Evolutionary conservation across 2,797 vertebrate species (phyloP).

Genomic region (Nyctalus aviator): DNA sequence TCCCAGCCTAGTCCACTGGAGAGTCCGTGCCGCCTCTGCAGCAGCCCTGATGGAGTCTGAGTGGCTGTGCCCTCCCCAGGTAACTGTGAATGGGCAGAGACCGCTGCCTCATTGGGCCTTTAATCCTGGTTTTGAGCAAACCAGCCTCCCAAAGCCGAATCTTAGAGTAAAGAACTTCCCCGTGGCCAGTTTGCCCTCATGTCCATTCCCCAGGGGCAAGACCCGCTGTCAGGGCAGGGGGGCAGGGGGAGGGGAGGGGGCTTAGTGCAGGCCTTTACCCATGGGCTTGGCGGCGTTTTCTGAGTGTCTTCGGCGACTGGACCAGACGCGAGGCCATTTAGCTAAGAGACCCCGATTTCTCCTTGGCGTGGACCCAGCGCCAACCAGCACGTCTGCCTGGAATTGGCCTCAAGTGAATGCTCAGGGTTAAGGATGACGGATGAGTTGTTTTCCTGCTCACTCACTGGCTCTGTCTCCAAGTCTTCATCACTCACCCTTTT

Average conservation of each 20-base stretch:
- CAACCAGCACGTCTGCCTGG: constrained; percentile 39
- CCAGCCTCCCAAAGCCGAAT: not conserved
- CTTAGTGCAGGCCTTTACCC: not conserved
- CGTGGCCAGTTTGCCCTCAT: fast-evolving
- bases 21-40: not conserved
- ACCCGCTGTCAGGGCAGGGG: not conserved
- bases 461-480: not conserved
- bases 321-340: not conserved
- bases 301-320: not conserved
- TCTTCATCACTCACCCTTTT: not conserved
- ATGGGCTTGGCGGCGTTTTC: not conserved
- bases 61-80: not conserved
- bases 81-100: not conserved
- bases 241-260: too few relatives aligned
- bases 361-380: not conserved
- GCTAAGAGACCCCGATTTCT: not conserved
- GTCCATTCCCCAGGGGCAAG: not conserved
- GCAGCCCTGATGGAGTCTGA: not conserved
- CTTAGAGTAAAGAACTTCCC: not conserved
- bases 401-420: constrained; percentile 56
- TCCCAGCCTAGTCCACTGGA: not conserved
- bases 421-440: constrained; percentile 59
- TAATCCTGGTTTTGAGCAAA: not conserved
- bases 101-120: not conserved
- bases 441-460: constrained; percentile 27